A percentile compares a stretch with the other conserved stretches of the same genome.
Evolutionary conservation across 1,140 invertebrate genomes (phyloP).

Genomic region (Nylanderia fulva): DNA sequence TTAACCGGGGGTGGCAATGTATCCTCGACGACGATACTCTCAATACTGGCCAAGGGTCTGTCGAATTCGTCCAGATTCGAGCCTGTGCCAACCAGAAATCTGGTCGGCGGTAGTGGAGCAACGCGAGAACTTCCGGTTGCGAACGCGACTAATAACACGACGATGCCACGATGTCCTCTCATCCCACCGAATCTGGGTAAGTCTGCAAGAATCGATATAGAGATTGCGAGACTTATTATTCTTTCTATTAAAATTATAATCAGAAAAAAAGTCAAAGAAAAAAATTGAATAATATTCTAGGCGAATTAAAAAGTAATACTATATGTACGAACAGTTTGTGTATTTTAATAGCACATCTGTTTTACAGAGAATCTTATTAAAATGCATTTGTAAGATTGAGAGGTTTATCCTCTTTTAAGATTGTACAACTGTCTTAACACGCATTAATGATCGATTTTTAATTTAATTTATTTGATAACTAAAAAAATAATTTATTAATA

Average conservation of each 20-base stretch:
- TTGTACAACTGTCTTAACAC: background rate
- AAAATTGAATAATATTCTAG: background rate
- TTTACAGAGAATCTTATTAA: background rate
- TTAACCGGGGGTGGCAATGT: constrained; percentile 70
- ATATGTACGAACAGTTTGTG: background rate
- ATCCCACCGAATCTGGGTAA: constrained; percentile 85
- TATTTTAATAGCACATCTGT: background rate
- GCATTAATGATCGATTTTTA: background rate
- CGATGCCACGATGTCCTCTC: constrained; percentile 79
- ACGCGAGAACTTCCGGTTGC: constrained; percentile 58
- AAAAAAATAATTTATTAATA: constrained; percentile 8
- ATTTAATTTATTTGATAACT: no score
- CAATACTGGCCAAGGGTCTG: constrained; percentile 58
- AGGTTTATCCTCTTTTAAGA: background rate
- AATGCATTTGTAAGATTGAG: background rate
- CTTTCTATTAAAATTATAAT: background rate
- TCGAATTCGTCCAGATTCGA: constrained; percentile 58
- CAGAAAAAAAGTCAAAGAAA: background rate
- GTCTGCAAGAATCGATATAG: constrained; percentile 12
- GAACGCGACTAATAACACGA: constrained; percentile 63
- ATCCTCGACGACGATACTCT: constrained; percentile 72
- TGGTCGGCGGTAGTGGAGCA: constrained; percentile 8
- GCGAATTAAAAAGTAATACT: background rate
- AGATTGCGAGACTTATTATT: background rate
- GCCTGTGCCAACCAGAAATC: constrained; percentile 39